Evolutionary conservation across 2,888 invertebrate genomes (phyloP).

Genomic region (Ashinkailepas kermadecensis): DNA sequence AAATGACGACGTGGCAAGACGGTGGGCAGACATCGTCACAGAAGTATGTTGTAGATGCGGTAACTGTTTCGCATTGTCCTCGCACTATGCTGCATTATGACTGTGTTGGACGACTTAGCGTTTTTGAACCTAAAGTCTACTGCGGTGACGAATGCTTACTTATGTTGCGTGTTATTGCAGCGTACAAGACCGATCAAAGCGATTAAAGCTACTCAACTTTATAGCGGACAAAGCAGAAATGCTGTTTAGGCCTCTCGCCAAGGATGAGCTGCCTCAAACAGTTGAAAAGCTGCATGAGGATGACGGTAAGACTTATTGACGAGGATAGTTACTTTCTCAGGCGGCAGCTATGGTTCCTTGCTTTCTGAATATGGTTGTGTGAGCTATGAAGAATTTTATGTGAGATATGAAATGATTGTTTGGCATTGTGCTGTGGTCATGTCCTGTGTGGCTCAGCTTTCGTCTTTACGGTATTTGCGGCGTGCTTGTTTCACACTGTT

Average conservation of each 20-base stretch:
- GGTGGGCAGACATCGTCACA: neutral
- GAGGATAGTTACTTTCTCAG: no score
- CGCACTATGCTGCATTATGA: no score
- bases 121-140: no score
- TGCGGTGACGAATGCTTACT: no score
- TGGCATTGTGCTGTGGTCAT: neutral
- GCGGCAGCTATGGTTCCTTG: no score
- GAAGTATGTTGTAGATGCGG: neutral
- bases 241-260: slow-evolving; percentile 51
- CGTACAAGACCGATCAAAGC: slow-evolving; percentile 60
- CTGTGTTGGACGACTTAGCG: no score
- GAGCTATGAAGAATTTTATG: no score
- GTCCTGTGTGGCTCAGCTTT: neutral
- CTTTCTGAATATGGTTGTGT: no score
- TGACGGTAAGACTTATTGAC: slow-evolving; percentile 33
- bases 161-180: slow-evolving; percentile 19
- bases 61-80: no score
- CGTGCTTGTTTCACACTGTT: no score
- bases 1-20: no score
- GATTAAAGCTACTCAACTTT: slow-evolving; percentile 77
- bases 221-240: slow-evolving; percentile 73
- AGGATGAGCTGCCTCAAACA: neutral
- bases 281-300: neutral
- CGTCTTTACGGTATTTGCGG: no score
- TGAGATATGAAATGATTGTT: neutral